These are phyloP conservation scores for Lacerta viridis DNA, from an alignment of 2,797 vertebrate species.

Conservation along the genomic window DNA sequence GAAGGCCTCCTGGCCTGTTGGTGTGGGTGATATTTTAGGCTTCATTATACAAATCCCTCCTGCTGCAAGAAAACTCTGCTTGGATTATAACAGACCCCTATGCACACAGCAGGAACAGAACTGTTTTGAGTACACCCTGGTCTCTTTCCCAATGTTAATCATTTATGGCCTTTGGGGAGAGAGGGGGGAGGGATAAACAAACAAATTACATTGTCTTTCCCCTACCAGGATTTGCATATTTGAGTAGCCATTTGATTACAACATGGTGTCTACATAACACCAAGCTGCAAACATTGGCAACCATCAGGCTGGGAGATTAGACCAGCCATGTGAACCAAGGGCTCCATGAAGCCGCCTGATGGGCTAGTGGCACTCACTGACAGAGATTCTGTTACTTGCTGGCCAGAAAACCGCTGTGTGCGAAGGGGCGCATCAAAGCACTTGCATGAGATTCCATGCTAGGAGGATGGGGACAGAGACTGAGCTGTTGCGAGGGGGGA, in stretches of 20 bases:
- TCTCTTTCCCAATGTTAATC: conserved; percentile 61
- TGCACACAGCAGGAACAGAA: conserved; percentile 40
- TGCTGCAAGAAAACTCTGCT: conserved; percentile 50
- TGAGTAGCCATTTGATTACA: conserved; percentile 61
- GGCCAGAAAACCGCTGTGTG: neutral
- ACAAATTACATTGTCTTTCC: conserved; percentile 60
- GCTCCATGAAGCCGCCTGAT: neutral
- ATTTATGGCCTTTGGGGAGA: conserved; percentile 58
- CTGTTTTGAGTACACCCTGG: conserved; percentile 20
- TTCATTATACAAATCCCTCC: conserved; percentile 13
- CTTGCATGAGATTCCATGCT: neutral
- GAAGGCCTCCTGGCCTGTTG: neutral
- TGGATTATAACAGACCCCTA: conserved; percentile 29
- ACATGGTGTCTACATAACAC: conserved; percentile 8
- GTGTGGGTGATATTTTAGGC: conserved; percentile 23
- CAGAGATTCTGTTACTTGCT: conserved; percentile 30
- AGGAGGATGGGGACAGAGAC: neutral
- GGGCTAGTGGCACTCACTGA: conserved; percentile 27
- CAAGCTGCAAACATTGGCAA: conserved; percentile 43
- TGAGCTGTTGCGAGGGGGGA: neutral
- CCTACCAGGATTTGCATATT: conserved; percentile 64
- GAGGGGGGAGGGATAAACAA: conserved; percentile 64
- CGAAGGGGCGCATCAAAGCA: fast-evolving
- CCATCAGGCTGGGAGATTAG: conserved; percentile 18
- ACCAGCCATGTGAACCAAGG: conserved; percentile 46